Percentiles rank a stretch among this genome's conserved stretches.
These are phyloP conservation scores for Pseudochirops cupreus DNA, from an alignment of 2,797 vertebrate species.

Conservation along the genomic window DNA sequence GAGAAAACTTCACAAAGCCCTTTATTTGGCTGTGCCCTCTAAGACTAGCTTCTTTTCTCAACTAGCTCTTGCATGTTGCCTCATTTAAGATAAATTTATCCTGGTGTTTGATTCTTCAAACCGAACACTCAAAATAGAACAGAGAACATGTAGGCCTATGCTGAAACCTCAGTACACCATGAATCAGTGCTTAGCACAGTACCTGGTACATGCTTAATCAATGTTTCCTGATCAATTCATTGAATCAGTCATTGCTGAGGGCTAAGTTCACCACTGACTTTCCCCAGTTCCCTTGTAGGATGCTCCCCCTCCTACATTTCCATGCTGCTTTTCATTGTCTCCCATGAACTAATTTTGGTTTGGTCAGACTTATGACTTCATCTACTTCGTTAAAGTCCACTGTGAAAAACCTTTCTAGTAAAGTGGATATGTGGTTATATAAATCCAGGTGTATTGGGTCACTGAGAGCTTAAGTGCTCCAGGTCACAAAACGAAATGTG, in stretches of 20 bases:
- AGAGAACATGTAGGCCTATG: background rate
- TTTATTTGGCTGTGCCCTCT: background rate
- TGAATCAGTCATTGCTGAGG: background rate
- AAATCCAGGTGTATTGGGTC: background rate
- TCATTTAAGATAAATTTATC: conserved; percentile 1
- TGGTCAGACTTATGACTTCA: background rate
- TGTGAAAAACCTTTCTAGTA: background rate
- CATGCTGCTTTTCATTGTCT: background rate
- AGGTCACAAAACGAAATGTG: background rate
- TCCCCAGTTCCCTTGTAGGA: background rate
- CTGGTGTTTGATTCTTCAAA: background rate
- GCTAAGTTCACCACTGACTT: background rate
- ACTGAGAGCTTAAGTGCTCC: background rate
- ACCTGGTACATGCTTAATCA: background rate
- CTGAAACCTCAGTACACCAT: background rate
- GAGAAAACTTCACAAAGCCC: background rate
- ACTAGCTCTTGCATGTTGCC: background rate
- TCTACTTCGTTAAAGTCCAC: background rate
- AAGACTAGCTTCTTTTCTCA: background rate
- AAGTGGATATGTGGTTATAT: background rate
- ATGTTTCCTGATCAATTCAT: background rate
- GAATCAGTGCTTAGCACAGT: background rate
- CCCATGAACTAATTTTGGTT: background rate
- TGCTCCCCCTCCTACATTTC: background rate
- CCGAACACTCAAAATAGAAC: background rate